Percentiles rank a stretch among this genome's conserved stretches.
These are phyloP conservation scores for Chlorops oryzae DNA, from an alignment of 1,140 invertebrate species.

Conservation along the genomic window DNA sequence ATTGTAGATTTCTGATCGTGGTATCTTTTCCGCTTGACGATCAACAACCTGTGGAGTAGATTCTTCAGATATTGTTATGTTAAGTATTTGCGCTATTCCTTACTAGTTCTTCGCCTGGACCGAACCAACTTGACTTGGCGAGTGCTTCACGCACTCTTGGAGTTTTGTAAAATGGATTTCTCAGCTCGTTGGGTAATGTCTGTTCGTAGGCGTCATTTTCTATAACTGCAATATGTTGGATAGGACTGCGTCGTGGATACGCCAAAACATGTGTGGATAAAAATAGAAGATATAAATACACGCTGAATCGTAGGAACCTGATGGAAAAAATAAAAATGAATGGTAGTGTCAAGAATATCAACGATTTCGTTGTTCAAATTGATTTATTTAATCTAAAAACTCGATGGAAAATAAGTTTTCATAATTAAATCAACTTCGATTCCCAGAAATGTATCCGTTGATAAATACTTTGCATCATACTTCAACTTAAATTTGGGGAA, in stretches of 20 bases:
- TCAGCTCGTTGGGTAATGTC: constrained; percentile 39
- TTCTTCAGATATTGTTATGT: neutral
- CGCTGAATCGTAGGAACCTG: neutral
- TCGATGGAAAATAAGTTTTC: too few species aligned
- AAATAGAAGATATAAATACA: too few species aligned
- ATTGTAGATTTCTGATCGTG: constrained; percentile 55
- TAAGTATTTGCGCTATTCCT: constrained; percentile 16
- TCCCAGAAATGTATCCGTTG: too few species aligned
- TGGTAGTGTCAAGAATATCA: neutral
- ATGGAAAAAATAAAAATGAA: neutral
- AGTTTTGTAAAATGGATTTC: constrained; percentile 49
- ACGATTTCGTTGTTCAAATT: too few species aligned
- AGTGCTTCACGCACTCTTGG: constrained; percentile 48
- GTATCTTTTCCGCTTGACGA: constrained; percentile 53
- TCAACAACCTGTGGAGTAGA: constrained; percentile 48
- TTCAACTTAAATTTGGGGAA: too few species aligned
- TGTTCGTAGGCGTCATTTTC: constrained; percentile 46
- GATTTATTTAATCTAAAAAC: too few species aligned
- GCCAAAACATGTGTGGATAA: too few species aligned
- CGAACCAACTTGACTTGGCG: constrained; percentile 53
- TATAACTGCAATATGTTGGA: constrained; percentile 45
- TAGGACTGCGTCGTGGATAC: constrained; percentile 24
- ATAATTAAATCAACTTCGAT: too few species aligned
- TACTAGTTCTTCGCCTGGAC: constrained; percentile 54
- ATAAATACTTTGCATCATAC: too few species aligned